Conservation (phyloP, 2,888 invertebrate species). For the Gryllus longicercus region DNA sequence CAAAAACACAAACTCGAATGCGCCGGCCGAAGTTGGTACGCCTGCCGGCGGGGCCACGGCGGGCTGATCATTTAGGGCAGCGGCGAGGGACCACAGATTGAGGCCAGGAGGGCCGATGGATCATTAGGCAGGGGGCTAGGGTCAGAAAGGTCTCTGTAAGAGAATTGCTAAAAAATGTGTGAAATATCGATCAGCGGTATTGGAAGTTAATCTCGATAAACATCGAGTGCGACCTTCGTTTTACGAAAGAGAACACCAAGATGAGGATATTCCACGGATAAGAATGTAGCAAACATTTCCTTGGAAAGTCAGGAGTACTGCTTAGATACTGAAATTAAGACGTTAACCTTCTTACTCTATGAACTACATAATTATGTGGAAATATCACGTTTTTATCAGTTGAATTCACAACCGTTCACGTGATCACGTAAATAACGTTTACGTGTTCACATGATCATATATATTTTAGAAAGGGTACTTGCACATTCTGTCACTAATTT, state of each 20-base stretch:
- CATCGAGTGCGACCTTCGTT: too few species aligned
- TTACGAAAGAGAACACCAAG: too few species aligned
- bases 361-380: too few species aligned
- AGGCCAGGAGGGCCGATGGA: neutral
- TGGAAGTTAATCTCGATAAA: too few species aligned
- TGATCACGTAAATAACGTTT: neutral
- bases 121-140: constrained; percentile 4
- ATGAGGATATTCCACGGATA: neutral
- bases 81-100: neutral
- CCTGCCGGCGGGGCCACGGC: neutral
- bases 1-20: neutral
- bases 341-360: too few species aligned
- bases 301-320: neutral
- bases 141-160: neutral
- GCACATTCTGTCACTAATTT: neutral
- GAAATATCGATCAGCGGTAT: too few species aligned
- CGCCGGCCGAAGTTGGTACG: neutral
- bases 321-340: neutral
- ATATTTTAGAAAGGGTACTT: neutral
- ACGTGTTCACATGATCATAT: neutral
- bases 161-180: neutral
- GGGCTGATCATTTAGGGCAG: neutral
- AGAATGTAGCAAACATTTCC: neutral
- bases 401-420: too few species aligned
- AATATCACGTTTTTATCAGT: too few species aligned